Evolutionary conservation across 2,888 invertebrate species (phyloP), one percentile per base, ranked within the genome.

Genomic region (Leptinotarsa peninsularis): DNA sequence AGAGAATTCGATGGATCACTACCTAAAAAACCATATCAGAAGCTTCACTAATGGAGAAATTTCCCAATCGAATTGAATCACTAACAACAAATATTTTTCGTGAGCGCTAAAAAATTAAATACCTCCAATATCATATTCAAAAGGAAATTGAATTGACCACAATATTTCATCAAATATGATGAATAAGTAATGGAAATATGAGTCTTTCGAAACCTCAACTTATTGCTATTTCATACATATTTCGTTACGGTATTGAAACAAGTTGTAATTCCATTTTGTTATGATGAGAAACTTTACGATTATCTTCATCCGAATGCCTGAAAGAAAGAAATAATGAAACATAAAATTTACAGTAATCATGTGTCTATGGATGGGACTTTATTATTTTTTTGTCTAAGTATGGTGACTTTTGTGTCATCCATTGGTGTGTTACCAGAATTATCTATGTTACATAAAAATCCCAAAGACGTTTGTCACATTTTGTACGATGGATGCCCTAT

Each of bases 101-200:
- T 70, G 33, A 33, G n/a, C 23, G 21, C 58, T 18, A 43, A 60
- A 17, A 49, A 54, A 23, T 18, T 56, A 18, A 58, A 58, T 70
- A 58, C 58, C 4, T 49, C 33, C 58, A 18, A 49, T 23, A 50
- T 58, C 43, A 18, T 49, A 50, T 21, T 58, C 5, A 49, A 60
- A 43, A 56, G 69, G 14, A 18, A 70, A 58, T 43, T 58, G 33
- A 58, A 58, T 10, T 21, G 21, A 70, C 58, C 58, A 23, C 70
- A 70, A 49, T 58, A 70, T 58, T 70, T 56, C 69, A 69, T 69
- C 58, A 43, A 63, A 56, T 56, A 69, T 69, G 58, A 58, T 23
- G 43, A 43, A 63, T 63, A 18, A 10, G n/a, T 43, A 27, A 63
- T 63, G 43, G 63, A n/a, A 43, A 63, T 63, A 63, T 63, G n/a